Percentiles rank a stretch among this genome's conserved stretches.
These are phyloP conservation scores for Cisticola juncidis DNA, from an alignment of 2,113 vertebrate genomes.

Conservation along the genomic window DNA sequence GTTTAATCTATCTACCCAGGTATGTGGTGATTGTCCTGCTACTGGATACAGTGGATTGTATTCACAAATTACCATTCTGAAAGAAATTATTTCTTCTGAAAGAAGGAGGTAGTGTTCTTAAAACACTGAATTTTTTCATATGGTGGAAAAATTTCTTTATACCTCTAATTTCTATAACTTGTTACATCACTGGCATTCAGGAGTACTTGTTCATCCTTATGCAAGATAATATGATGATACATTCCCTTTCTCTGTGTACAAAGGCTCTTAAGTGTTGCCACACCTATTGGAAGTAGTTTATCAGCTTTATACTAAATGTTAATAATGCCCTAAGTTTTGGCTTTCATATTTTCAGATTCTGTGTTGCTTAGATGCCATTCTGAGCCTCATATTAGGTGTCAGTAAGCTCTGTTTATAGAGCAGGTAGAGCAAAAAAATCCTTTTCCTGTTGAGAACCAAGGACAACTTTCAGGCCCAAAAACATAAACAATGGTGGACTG, in stretches of 20 bases:
- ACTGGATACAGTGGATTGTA: not conserved
- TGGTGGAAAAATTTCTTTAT: not conserved
- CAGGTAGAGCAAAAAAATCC: too few relatives aligned
- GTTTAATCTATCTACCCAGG: not conserved
- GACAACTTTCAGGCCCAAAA: too few relatives aligned
- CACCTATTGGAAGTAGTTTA: not conserved
- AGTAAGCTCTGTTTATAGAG: too few relatives aligned
- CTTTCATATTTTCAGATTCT: too few relatives aligned
- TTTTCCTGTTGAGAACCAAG: too few relatives aligned
- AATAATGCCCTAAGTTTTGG: too few relatives aligned
- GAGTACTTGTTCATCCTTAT: not conserved
- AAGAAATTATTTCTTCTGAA: not conserved
- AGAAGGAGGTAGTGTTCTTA: not conserved
- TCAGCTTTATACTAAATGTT: not conserved
- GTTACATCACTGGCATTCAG: not conserved
- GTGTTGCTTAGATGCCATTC: too few relatives aligned
- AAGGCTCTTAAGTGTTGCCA: not conserved
- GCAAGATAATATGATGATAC: not conserved
- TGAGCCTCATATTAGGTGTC: too few relatives aligned
- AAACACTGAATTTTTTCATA: not conserved
- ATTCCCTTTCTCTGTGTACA: not conserved
- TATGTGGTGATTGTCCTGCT: rapidly evolving
- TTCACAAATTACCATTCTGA: not conserved
- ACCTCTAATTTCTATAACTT: not conserved
- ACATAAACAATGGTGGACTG: too few relatives aligned